Evolutionary conservation across 2,888 invertebrate genomes (phyloP), one percentile per base, ranked within the genome.

Genomic region (Podabrus alpinus): DNA sequence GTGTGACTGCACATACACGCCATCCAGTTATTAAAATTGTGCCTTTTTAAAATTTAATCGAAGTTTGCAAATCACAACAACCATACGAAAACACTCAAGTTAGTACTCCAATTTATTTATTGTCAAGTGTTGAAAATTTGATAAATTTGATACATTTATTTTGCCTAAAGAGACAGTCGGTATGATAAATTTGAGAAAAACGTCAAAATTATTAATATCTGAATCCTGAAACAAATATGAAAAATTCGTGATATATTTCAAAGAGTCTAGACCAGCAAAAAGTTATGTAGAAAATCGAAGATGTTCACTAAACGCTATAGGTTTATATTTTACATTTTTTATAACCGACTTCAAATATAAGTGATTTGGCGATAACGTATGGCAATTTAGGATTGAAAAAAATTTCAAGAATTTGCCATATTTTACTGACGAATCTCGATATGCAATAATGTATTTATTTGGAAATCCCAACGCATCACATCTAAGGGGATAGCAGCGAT

Each of bases 1-100:
- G 73, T 73, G 70, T 70, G 73, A 68, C 72, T 45, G 45, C 71
- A 72, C 76, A 62, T 62, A 72, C 76, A 76, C 76, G 76, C 76
- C 11, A 76, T 76, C 67, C 72, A 15, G 45, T 72, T 75, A 72
- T 72, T 75, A 72, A 69, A 75, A 69, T 45, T 25, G 60, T 15
- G 24, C 72, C 45, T 59, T 70, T 69, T 69, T 21, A 21, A 25
- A 64, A 68, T 59, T 59, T 61, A 29, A 17, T 62, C 62, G 62
- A 25, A 13, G 62, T 45, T 16, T 21, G 59, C 73, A 59, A 64
- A 73, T 17, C 62, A 19, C 62, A 21, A 64, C 21, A 21, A 19
- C 10, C 21, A 64, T 64, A 64, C 45, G n/a, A 45, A 45, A 45
- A n/a, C 45, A n/a, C n/a, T 45, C 45, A 45, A 45, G 45, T 45